Conservation (phyloP, 2,888 invertebrate species). For the Branchellion lobata region DNA sequence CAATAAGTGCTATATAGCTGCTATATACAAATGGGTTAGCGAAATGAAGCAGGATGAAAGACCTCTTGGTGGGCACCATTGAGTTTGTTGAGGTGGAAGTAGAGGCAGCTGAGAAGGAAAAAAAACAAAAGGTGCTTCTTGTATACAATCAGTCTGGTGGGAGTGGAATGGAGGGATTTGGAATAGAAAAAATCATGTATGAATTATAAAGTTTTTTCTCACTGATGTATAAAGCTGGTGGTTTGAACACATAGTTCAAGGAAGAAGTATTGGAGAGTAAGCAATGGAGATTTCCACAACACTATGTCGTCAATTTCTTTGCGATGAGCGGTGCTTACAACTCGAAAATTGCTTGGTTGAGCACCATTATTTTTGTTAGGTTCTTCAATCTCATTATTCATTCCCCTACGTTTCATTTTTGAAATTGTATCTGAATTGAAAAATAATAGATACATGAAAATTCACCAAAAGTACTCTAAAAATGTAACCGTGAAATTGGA, state of each 20-base stretch:
- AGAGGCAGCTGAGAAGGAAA: background rate
- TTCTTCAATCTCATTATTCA: background rate
- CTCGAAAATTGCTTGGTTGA: too few species aligned
- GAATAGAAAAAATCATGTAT: too few species aligned
- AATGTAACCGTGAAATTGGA: too few species aligned
- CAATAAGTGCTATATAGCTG: too few species aligned
- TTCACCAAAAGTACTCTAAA: too few species aligned
- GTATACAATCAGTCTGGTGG: background rate
- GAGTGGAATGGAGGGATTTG: too few species aligned
- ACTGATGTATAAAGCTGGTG: background rate
- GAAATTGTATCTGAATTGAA: background rate
- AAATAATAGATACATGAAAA: background rate
- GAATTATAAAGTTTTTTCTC: background rate
- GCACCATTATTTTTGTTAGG: background rate
- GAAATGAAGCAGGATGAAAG: background rate
- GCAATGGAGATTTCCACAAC: background rate
- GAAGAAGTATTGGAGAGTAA: background rate
- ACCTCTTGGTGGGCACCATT: background rate
- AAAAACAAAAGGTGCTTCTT: constrained; percentile 1
- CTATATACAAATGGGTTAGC: too few species aligned
- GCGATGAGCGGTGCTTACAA: too few species aligned
- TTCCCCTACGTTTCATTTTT: constrained; percentile 7
- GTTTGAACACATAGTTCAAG: background rate
- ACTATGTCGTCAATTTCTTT: background rate
- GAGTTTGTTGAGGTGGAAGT: background rate